phyloP scores from a whole-genome alignment of 2,113 vertebrate genomes.

The Gallinago media region DNA sequence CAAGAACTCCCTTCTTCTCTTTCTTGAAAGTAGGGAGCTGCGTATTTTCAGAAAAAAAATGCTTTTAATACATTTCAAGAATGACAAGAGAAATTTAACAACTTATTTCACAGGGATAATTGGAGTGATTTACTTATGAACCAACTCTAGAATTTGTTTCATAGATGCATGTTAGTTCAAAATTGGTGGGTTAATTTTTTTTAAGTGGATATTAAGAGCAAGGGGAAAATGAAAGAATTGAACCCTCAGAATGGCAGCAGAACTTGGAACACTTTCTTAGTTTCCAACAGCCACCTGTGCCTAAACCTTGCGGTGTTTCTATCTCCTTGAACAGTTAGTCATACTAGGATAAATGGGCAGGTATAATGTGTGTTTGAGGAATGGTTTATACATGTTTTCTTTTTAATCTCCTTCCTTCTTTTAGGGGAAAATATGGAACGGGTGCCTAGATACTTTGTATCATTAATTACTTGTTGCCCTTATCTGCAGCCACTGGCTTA shows the following conservation, averaged over 20 bases:
- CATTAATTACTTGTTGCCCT: background rate
- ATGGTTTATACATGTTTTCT: background rate
- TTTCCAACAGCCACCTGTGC: conserved; percentile 21
- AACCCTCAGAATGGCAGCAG: background rate
- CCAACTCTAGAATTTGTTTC: background rate
- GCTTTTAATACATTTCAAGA: background rate
- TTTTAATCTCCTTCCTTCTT: background rate
- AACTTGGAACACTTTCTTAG: background rate
- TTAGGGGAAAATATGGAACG: background rate
- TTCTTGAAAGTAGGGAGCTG: background rate
- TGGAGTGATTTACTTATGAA: background rate
- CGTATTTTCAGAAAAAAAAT: background rate
- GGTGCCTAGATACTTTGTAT: background rate
- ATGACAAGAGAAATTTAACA: background rate
- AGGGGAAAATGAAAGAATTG: background rate
- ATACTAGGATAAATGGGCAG: background rate
- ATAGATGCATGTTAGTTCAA: background rate
- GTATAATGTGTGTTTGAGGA: background rate
- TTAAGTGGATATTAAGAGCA: background rate
- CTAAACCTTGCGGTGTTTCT: conserved; percentile 8
- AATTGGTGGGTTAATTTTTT: background rate
- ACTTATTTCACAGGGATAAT: background rate
- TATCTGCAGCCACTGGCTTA: background rate
- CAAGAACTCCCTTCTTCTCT: background rate
- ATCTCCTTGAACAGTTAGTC: background rate